Percentiles rank a stretch among this genome's conserved stretches.
Conservation (phyloP, 2,797 vertebrate genomes). For the Chelidonichthys spinosus region DNA sequence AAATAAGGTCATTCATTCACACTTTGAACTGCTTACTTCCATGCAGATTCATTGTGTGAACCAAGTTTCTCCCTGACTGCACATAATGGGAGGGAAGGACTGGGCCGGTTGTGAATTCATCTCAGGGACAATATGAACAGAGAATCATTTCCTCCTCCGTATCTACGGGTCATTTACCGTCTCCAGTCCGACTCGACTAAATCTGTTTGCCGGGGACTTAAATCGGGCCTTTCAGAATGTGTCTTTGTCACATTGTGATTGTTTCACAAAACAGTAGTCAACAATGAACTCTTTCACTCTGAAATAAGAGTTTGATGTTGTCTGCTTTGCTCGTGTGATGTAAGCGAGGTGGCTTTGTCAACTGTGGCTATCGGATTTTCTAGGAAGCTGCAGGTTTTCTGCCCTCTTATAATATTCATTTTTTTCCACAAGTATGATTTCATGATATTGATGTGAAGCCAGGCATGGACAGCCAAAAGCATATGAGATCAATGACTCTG, state of each 20-base stretch:
- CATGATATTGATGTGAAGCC: neutral
- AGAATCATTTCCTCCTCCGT: constrained; percentile 9
- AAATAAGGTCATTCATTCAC: constrained; percentile 21
- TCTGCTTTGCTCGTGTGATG: neutral
- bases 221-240: neutral
- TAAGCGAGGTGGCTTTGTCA: neutral
- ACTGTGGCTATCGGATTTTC: neutral
- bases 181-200: neutral
- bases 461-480: neutral
- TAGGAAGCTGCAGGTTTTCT: neutral
- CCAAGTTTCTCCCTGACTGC: neutral
- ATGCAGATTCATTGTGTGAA: neutral
- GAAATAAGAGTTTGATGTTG: neutral
- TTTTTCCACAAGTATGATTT: neutral
- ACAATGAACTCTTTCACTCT: neutral
- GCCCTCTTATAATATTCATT: neutral
- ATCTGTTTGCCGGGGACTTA: neutral
- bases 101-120: constrained; percentile 13
- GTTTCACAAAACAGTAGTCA: neutral
- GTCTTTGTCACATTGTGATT: neutral
- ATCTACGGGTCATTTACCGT: neutral
- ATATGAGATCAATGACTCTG: neutral
- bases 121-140: neutral
- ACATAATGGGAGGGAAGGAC: neutral
- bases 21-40: constrained; percentile 7